Percentiles rank a stretch among this genome's conserved stretches.
phyloP scores from a whole-genome alignment of 2,888 invertebrate genomes.

The Pristionchus fissidentatus region DNA sequence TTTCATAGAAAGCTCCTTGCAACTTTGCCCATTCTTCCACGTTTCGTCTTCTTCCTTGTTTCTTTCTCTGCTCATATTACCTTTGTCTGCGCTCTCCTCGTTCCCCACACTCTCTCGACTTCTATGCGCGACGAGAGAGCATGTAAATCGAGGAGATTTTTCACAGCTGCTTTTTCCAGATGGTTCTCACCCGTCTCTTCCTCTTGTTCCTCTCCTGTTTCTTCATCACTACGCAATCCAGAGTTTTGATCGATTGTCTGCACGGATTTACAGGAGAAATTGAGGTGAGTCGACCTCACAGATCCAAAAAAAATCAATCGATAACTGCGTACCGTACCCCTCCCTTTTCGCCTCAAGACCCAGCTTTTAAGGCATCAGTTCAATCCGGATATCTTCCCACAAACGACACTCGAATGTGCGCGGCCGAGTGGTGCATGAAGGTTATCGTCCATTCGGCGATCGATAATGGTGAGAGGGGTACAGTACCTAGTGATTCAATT shows the following conservation, averaged over 20 bases:
- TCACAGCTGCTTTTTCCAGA: not conserved
- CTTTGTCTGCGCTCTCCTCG: not conserved
- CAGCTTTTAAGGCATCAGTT: constrained; percentile 52
- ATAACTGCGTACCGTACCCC: not conserved
- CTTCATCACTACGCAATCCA: constrained; percentile 6
- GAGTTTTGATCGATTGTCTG: constrained; percentile 57
- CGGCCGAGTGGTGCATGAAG: constrained; percentile 63
- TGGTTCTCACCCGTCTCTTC: constrained; percentile 1
- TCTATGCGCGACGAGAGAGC: not conserved
- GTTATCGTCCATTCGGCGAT: constrained; percentile 60
- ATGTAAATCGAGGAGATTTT: not conserved
- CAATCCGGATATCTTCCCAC: constrained; percentile 53
- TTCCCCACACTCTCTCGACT: not conserved
- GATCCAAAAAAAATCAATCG: not conserved
- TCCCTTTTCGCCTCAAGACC: not conserved
- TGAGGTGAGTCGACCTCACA: constrained; percentile 55
- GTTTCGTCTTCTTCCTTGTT: not conserved
- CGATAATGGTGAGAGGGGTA: constrained; percentile 58
- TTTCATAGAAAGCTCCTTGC: not conserved
- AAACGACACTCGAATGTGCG: constrained; percentile 62
- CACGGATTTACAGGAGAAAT: constrained; percentile 63
- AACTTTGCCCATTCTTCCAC: not conserved
- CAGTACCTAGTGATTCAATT: too few relatives aligned
- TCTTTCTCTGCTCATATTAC: not conserved
- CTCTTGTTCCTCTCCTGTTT: not conserved